Evolutionary conservation across 2,797 vertebrate species (phyloP).

Genomic region (Trachurus trachurus): DNA sequence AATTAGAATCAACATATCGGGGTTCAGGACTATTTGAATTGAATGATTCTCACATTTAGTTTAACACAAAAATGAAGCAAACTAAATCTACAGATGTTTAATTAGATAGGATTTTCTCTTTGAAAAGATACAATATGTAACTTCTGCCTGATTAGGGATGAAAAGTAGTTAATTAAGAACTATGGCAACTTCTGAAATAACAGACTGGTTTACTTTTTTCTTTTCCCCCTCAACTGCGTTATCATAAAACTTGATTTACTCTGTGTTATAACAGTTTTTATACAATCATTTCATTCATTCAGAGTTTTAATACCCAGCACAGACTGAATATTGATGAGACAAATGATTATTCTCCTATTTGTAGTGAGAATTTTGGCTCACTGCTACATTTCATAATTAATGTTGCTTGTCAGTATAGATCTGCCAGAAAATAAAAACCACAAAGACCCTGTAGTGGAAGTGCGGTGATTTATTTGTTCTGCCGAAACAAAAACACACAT

Average conservation of each 20-base stretch:
- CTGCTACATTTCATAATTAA: slow-evolving; percentile 25
- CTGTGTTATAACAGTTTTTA: slow-evolving; percentile 8
- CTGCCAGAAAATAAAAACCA: slow-evolving; percentile 33
- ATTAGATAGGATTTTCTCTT: slow-evolving; percentile 17
- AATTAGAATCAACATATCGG: no score
- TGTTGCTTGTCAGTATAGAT: slow-evolving; percentile 33
- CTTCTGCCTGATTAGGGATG: slow-evolving; percentile 20
- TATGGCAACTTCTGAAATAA: slow-evolving; percentile 18
- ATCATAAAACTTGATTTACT: slow-evolving; percentile 29
- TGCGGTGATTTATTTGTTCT: slow-evolving; percentile 19
- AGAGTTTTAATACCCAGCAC: slow-evolving; percentile 6
- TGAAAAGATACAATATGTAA: slow-evolving; percentile 2
- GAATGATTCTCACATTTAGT: not conserved
- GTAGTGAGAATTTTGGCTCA: slow-evolving; percentile 14
- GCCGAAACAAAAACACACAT: not conserved
- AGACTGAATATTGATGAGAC: slow-evolving; percentile 23
- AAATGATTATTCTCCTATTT: slow-evolving; percentile 20
- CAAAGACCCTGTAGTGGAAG: slow-evolving; percentile 3
- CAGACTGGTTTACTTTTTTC: slow-evolving; percentile 26
- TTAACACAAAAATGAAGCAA: slow-evolving; percentile 9
- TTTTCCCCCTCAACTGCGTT: slow-evolving; percentile 7
- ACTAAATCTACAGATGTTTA: slow-evolving; percentile 21
- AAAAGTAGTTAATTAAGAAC: slow-evolving; percentile 33
- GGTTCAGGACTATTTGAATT: no score
- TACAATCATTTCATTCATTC: slow-evolving; percentile 29